Evolutionary conservation across 2,113 vertebrate genomes (phyloP).

Genomic region (Pavo muticus): DNA sequence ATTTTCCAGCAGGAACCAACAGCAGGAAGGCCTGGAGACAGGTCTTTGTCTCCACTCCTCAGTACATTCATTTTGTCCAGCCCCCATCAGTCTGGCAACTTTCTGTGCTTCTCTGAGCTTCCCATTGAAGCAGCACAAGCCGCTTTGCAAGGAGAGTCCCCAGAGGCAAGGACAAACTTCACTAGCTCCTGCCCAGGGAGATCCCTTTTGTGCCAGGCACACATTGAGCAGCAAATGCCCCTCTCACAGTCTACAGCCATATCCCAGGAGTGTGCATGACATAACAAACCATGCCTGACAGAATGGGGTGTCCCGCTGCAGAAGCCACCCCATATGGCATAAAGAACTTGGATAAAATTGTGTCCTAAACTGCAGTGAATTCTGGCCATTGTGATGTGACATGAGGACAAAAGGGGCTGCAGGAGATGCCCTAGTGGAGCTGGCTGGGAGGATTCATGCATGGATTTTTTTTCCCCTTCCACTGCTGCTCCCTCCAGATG

Average conservation of each 20-base stretch:
- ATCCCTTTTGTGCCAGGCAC: neutral
- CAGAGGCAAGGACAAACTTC: neutral
- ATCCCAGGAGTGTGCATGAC: accelerated
- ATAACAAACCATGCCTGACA: neutral
- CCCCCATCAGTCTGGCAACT: neutral
- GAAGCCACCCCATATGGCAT: neutral
- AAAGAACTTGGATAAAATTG: neutral
- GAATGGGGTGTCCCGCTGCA: neutral
- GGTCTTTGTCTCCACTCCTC: neutral
- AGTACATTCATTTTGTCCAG: neutral
- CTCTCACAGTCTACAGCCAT: neutral
- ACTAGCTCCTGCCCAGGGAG: neutral
- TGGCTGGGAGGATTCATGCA: neutral
- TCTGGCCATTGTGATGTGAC: neutral
- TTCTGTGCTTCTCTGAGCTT: neutral
- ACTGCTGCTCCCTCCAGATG: neutral
- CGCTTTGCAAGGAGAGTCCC: neutral
- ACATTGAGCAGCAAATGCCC: neutral
- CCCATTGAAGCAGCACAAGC: neutral
- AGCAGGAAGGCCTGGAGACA: neutral
- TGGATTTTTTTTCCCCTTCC: neutral
- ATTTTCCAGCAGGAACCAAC: neutral
- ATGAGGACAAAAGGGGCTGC: neutral
- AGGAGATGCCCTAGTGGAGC: neutral
- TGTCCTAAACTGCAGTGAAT: neutral